Evolutionary conservation across 2,888 invertebrate species (phyloP), one percentile per base, ranked within the genome.

Genomic region (Xylota segnis): DNA sequence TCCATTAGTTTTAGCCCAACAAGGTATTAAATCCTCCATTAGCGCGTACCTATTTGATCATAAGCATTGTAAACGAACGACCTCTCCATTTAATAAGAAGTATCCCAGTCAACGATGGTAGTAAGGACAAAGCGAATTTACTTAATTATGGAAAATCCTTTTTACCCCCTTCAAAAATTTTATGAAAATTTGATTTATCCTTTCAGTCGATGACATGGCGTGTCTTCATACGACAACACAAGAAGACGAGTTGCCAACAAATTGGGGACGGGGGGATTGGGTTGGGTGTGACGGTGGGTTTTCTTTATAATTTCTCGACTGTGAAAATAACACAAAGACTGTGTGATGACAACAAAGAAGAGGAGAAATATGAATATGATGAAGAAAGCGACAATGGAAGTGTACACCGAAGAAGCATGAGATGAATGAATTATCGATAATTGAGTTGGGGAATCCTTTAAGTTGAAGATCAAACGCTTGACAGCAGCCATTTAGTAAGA

Each of bases 131-230:
- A 54, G 68, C 68, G 54, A 54, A 10, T 47, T 86, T 76, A 86
- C 86, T 77, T 86, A 86, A 86, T 86, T 86, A 86, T 68, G 76
- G 82, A 76, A 86, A 86, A 86, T 82, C 82, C 86, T 82, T 86
- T 83, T 76, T 86, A 86, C 86, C 76, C 86, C 82, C 72, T 86
- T 86, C 86, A 77, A 88, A 89, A 90, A 91, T 90, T 90, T 90
- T 90, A 89, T 90, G 91, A 91, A 91, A 92, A 92, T 91, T 92
- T 92, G 91, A 91, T 91, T 91, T 92, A 91, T 91, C 91, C 91
- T 90, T 91, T 91, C 91, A 91, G 90, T 77, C 61, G 76, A 76
- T 82, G 82, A 82, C 71, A 68, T 72, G 68, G 66, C 86, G 72
- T 72, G 66, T 68, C 58, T 78, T 71, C 77, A 74, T 27, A 45